phyloP scores from a whole-genome alignment of 1,140 invertebrate species.

The Calliphora vicina region DNA sequence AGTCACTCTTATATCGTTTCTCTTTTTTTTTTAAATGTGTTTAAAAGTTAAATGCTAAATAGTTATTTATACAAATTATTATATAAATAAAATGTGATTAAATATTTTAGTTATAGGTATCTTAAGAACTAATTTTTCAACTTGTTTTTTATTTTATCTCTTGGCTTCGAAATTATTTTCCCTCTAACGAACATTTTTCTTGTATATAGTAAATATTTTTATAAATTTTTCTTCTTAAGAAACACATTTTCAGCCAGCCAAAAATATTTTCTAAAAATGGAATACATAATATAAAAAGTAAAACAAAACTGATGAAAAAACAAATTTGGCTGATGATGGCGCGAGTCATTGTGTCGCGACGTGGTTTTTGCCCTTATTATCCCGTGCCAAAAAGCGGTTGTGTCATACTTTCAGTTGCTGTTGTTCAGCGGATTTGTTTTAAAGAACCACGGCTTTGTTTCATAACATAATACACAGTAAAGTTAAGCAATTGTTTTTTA shows the following conservation, averaged over 20 bases:
- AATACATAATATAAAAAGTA: background rate
- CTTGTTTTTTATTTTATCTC: background rate
- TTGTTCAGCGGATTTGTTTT: background rate
- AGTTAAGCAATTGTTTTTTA: constrained; percentile 1
- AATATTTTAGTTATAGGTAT: too few species aligned
- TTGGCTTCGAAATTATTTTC: background rate
- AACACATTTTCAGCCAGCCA: background rate
- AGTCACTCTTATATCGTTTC: too few species aligned
- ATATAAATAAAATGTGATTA: too few species aligned
- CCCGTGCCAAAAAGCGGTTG: background rate
- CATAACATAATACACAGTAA: background rate
- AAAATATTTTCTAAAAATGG: background rate
- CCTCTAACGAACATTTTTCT: background rate
- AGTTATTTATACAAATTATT: too few species aligned
- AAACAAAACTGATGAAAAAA: background rate
- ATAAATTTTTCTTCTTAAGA: background rate
- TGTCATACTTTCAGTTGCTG: background rate
- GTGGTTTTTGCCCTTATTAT: constrained; percentile 9
- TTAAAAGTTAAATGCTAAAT: too few species aligned
- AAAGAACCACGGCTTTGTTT: background rate
- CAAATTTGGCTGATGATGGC: constrained; percentile 12
- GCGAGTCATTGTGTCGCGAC: constrained; percentile 11
- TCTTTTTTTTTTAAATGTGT: too few species aligned
- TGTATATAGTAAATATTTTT: too few species aligned
- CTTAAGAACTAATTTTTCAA: too few species aligned